These are phyloP conservation scores for Muntiacus muntjak DNA, from an alignment of 2,113 vertebrate genomes.

Conservation along the genomic window DNA sequence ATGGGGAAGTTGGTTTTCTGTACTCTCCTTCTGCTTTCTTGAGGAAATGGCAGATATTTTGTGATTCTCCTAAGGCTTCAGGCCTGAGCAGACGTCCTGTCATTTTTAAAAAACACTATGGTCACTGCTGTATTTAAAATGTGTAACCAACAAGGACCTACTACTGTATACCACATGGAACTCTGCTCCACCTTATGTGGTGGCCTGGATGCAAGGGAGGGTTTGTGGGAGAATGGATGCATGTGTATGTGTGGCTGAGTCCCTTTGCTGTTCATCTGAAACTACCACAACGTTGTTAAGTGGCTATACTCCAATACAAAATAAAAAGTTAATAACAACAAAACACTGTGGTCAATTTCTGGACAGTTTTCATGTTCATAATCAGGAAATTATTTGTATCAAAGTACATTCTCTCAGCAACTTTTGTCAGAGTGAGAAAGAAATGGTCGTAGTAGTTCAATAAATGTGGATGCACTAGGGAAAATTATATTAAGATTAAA, in stretches of 20 bases:
- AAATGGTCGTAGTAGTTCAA: constrained; percentile 35
- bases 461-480: constrained; percentile 37
- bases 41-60: neutral
- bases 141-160: neutral
- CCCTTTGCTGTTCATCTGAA: neutral
- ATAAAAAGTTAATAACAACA: neutral
- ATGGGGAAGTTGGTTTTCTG: neutral
- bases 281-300: neutral
- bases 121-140: neutral
- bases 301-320: neutral
- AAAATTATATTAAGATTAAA: constrained; percentile 66
- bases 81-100: neutral
- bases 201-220: neutral
- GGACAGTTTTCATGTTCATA: constrained; percentile 45
- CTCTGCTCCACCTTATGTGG: neutral
- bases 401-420: constrained; percentile 31
- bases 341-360: constrained; percentile 47
- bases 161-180: neutral
- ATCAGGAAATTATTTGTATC: constrained; percentile 57
- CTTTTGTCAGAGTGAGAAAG: constrained; percentile 46
- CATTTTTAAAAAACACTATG: neutral
- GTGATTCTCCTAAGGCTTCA: neutral
- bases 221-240: neutral
- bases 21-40: neutral
- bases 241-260: neutral